A percentile compares a stretch with the other conserved stretches of the same genome.
Conservation (phyloP, 2,113 vertebrate species). For the Egretta garzetta region DNA sequence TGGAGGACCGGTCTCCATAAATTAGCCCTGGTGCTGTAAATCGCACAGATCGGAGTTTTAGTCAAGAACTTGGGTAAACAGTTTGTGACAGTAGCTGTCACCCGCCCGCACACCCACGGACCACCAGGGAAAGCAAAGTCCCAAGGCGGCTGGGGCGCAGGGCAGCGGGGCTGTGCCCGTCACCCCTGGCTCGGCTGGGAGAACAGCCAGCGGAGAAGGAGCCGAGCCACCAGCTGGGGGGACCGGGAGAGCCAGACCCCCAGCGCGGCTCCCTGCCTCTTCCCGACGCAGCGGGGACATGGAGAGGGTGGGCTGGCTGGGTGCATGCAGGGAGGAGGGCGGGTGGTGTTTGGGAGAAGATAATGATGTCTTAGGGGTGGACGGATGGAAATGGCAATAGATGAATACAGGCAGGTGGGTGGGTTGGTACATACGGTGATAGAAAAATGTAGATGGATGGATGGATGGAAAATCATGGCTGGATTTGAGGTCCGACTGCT, state of each 20-base stretch:
- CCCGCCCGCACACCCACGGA: rapidly evolving
- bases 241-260: background rate
- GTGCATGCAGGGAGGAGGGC: background rate
- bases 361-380: background rate
- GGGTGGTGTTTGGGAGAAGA: background rate
- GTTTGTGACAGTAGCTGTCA: background rate
- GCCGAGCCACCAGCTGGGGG: rapidly evolving
- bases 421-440: background rate
- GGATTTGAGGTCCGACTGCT: background rate
- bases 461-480: background rate
- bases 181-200: background rate
- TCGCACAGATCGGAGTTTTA: background rate
- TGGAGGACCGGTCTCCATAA: constrained; percentile 20
- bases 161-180: background rate
- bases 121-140: background rate
- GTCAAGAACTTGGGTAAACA: background rate
- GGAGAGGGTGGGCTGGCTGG: background rate
- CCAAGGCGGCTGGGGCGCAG: rapidly evolving
- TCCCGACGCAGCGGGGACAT: rapidly evolving
- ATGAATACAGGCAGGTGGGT: background rate
- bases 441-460: background rate
- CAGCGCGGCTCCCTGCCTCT: background rate
- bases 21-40: background rate
- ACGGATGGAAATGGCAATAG: background rate
- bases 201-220: background rate